Evolutionary conservation across 2,888 invertebrate species (phyloP), one percentile per base, ranked within the genome.

Genomic region (Eulithis prunata): DNA sequence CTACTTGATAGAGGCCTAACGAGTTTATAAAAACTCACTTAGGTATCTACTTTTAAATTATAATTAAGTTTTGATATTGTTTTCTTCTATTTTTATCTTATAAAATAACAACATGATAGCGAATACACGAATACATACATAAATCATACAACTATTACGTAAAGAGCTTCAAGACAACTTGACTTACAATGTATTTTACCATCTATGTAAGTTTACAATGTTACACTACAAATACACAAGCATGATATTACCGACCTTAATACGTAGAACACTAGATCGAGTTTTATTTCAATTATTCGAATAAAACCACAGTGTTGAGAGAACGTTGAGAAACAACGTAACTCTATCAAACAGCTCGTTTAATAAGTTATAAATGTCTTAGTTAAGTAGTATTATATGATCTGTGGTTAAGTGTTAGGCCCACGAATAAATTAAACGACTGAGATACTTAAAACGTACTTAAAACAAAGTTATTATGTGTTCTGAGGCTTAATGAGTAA

Each of bases 131-230:
- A 21, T 21, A 21, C 1, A 2, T 21, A 21, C 21, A 21, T 21
- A 21, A 21, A 21, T 21, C 21, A 21, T 21, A 21, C 21, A 21
- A 21, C 21, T 21, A 21, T 1, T 21, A 38, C 38, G 8, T 2
- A 38, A 38, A 7, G 8, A 38, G 5, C 66, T 63, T 63, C 57
- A 57, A 57, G 21, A 21, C 13, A 49, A 65, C 57, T 68, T 62
- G 65, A 57, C 57, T 59, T 65, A 68, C 66, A 68, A 64, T 58
- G 57, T 64, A 60, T 62, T 68, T 55, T 66, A 68, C 66, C 60
- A 65, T 62, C 57, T 66, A 21, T 54, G 60, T 64, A 2, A 8
- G 41, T 41, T 5, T 6, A 5, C 32, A 32, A 3, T 32, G 32
- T 32, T 32, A 32, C 32, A 32, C 4, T 32, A 32, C 32, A 32